Evolutionary conservation across 2,888 invertebrate genomes (phyloP).

Genomic region (Pristionchus japonicus): DNA sequence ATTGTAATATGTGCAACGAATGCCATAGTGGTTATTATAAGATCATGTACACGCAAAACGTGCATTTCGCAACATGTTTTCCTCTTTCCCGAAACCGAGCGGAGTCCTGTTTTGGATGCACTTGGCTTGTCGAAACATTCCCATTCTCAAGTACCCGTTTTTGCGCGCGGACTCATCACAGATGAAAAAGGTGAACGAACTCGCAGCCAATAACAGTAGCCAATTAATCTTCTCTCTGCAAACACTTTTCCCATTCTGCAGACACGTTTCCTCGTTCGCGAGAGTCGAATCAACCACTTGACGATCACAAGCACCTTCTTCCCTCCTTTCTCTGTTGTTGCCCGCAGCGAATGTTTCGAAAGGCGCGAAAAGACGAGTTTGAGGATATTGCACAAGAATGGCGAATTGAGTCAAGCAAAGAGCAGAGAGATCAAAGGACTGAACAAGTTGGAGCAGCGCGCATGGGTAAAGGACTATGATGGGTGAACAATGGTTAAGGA

Average conservation of each 20-base stretch:
- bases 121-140: slow-evolving; percentile 29
- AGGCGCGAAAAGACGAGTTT: background rate
- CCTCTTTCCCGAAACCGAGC: background rate
- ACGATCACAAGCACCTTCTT: background rate
- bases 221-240: background rate
- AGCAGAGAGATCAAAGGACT: too few species aligned
- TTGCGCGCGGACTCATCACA: background rate
- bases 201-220: background rate
- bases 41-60: background rate
- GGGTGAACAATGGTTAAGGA: too few species aligned
- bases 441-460: too few species aligned
- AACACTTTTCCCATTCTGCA: background rate
- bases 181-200: background rate
- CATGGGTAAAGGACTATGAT: too few species aligned
- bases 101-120: background rate
- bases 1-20: too few species aligned
- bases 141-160: slow-evolving; percentile 37
- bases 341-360: background rate
- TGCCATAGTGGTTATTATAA: too few species aligned
- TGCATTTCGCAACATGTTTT: background rate
- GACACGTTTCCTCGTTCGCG: background rate
- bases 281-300: background rate
- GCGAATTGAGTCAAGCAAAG: too few species aligned
- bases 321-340: background rate
- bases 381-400: background rate